Conservation (phyloP, 2,113 vertebrate genomes). For the Atherinomorus stipes region DNA sequence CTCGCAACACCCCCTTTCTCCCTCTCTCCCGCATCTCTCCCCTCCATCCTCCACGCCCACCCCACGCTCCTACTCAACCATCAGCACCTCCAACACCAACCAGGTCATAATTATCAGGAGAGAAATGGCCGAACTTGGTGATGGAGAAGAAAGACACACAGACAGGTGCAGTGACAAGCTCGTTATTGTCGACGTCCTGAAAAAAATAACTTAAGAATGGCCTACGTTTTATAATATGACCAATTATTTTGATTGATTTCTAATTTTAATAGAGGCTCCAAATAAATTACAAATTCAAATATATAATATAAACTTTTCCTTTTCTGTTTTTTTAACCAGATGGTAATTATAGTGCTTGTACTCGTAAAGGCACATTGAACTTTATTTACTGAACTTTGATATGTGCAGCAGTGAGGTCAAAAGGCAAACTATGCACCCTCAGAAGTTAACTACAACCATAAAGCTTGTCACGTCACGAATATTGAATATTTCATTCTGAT, state of each 20-base stretch:
- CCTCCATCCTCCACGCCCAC: constrained; percentile 75
- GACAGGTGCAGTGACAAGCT: constrained; percentile 87
- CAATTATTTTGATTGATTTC: neutral
- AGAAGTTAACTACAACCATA: constrained; percentile 53
- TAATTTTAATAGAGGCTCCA: too few relatives aligned
- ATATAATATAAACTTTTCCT: neutral
- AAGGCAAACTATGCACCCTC: constrained; percentile 32
- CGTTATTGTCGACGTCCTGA: neutral
- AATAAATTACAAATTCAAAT: too few relatives aligned
- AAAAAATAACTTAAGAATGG: neutral
- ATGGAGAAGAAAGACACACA: constrained; percentile 80
- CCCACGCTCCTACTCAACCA: constrained; percentile 81
- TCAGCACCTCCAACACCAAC: constrained; percentile 81
- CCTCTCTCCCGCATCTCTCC: constrained; percentile 19
- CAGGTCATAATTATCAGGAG: constrained; percentile 97
- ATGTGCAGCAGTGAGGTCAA: constrained; percentile 39
- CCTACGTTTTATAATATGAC: too few relatives aligned
- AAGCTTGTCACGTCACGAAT: constrained; percentile 41
- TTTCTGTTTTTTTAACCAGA: neutral
- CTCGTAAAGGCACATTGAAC: constrained; percentile 18
- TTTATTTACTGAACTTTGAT: constrained; percentile 38
- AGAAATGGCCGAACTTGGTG: constrained; percentile 90
- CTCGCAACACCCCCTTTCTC: constrained; percentile 86
- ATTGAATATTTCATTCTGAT: constrained; percentile 51
- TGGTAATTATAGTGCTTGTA: neutral